These are phyloP conservation scores for Machaerirhynchus nigripectus DNA, from an alignment of 2,113 vertebrate genomes.

Conservation along the genomic window DNA sequence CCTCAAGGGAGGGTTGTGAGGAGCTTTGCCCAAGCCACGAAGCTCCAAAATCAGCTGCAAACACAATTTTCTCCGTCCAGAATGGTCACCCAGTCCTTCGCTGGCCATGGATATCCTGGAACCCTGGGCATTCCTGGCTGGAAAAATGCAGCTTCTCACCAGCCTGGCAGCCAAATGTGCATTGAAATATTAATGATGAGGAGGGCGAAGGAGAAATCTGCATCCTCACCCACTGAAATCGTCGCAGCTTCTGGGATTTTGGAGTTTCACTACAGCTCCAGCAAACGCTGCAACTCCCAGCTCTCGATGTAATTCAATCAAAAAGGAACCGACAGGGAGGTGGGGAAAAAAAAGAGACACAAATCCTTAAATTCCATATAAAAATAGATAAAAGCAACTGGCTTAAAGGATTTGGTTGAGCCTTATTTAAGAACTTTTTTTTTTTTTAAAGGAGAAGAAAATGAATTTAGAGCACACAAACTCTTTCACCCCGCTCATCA, in stretches of 20 bases:
- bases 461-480: constrained; percentile 4
- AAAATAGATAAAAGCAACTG: constrained; percentile 75
- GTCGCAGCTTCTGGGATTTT: neutral
- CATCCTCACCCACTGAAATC: neutral
- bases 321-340: constrained; percentile 31
- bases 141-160: neutral
- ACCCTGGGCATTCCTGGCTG: neutral
- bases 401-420: constrained; percentile 70
- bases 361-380: constrained; percentile 74
- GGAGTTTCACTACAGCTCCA: neutral
- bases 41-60: neutral
- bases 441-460: constrained; percentile 16
- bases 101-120: neutral
- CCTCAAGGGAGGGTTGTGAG: neutral
- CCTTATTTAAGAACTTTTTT: constrained; percentile 23
- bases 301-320: constrained; percentile 63
- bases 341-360: constrained; percentile 41
- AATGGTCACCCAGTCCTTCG: neutral
- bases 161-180: neutral
- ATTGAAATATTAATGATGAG: neutral
- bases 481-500: neutral
- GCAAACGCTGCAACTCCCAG: neutral
- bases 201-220: neutral
- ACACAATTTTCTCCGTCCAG: neutral
- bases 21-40: neutral